phyloP scores from a whole-genome alignment of 2,888 invertebrate genomes.

The Macrosiphum euphorbiae region DNA sequence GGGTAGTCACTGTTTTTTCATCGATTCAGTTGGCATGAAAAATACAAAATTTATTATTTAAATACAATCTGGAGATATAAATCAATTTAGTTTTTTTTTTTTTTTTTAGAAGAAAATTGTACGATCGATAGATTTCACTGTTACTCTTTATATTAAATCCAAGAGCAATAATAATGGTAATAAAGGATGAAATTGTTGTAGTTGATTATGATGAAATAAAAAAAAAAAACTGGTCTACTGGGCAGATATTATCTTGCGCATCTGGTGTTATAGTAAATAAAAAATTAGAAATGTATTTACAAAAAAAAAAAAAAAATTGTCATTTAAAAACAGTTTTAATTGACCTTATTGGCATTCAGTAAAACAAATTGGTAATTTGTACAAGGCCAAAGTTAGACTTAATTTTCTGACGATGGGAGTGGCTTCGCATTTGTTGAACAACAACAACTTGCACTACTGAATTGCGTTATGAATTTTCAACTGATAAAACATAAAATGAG shows the following conservation, averaged over 20 bases:
- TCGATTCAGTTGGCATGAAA: background rate
- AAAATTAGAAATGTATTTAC: background rate
- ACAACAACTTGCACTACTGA: background rate
- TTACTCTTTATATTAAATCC: background rate
- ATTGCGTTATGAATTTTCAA: background rate
- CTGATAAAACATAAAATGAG: background rate
- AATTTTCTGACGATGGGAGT: background rate
- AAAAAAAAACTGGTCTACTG: background rate
- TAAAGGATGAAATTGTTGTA: background rate
- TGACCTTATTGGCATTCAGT: slow-evolving; percentile 16
- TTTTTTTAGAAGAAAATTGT: background rate
- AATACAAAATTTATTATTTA: slow-evolving; percentile 18
- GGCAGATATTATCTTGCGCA: background rate
- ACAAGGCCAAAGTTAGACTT: background rate
- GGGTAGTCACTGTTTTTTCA: slow-evolving; percentile 8
- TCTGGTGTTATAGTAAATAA: background rate
- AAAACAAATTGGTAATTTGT: background rate
- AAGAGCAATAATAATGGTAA: background rate
- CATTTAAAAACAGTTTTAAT: background rate
- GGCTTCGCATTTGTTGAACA: background rate
- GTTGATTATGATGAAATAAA: background rate
- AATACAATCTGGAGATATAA: slow-evolving; percentile 12
- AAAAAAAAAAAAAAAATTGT: background rate
- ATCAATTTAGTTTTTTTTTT: background rate
- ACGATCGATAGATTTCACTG: background rate